Conservation (phyloP, 1,140 invertebrate genomes). For the Campoletis sonorensis region DNA sequence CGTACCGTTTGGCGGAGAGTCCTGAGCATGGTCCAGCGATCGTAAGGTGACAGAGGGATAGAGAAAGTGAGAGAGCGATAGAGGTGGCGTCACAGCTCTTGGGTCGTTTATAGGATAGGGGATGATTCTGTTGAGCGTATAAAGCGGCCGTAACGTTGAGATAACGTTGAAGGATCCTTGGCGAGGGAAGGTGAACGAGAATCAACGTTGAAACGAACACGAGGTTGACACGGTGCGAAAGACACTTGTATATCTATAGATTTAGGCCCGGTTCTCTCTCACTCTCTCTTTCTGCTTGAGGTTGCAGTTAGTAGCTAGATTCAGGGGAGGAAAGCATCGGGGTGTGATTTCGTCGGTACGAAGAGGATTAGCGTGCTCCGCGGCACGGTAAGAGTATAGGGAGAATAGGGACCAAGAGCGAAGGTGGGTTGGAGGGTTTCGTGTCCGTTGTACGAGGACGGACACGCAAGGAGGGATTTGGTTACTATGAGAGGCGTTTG, state of each 20-base stretch:
- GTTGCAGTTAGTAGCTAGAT: neutral
- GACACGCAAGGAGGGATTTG: constrained; percentile 37
- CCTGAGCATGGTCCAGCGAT: neutral
- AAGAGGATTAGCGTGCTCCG: constrained; percentile 58
- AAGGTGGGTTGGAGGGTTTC: constrained; percentile 17
- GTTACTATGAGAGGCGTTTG: constrained; percentile 14
- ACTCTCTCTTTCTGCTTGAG: neutral
- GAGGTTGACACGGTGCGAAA: neutral
- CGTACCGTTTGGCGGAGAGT: constrained; percentile 2
- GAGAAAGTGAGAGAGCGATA: constrained; percentile 17
- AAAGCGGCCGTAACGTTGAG: constrained; percentile 40
- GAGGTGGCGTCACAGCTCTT: neutral
- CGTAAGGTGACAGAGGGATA: neutral
- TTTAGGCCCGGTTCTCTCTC: neutral
- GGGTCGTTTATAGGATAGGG: constrained; percentile 30
- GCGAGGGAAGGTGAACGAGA: neutral
- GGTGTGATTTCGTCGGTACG: constrained; percentile 55
- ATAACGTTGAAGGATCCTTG: constrained; percentile 35
- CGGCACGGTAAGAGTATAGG: constrained; percentile 22
- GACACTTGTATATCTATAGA: neutral
- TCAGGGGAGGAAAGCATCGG: constrained; percentile 43
- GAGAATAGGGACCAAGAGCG: constrained; percentile 11
- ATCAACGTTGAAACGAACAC: constrained; percentile 2
- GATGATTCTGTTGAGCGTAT: constrained; percentile 24
- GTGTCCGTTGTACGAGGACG: constrained; percentile 8